Conservation (phyloP, 1,140 invertebrate species). For the Drosophila sucinea region DNA sequence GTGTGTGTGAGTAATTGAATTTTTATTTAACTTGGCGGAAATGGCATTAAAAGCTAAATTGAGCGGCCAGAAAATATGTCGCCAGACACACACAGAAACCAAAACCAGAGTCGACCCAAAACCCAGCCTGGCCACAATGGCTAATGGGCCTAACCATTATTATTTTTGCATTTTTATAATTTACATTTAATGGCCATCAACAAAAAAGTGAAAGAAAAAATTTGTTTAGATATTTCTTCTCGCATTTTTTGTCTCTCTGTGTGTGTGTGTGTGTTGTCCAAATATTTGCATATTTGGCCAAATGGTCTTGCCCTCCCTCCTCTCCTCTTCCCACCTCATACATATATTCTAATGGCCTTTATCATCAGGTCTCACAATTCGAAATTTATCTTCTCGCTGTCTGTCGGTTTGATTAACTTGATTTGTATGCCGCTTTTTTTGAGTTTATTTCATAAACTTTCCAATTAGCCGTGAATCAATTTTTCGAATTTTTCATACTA, state of each 20-base stretch:
- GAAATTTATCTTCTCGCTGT: slow-evolving; percentile 1
- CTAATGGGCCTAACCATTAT: slow-evolving; percentile 45
- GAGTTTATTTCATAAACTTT: slow-evolving; percentile 60
- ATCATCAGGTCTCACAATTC: slow-evolving; percentile 9
- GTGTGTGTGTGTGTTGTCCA: slow-evolving; percentile 23
- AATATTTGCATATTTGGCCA: slow-evolving; percentile 73
- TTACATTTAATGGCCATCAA: slow-evolving; percentile 79
- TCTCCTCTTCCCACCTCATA: no score
- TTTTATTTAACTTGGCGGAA: slow-evolving; percentile 77
- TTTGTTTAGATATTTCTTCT: slow-evolving; percentile 16
- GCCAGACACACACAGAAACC: slow-evolving; percentile 16
- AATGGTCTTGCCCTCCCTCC: slow-evolving; percentile 21
- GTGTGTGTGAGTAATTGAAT: slow-evolving; percentile 69
- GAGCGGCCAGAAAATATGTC: slow-evolving; percentile 62
- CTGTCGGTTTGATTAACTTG: slow-evolving; percentile 32
- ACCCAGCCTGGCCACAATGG: slow-evolving; percentile 22
- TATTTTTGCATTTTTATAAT: slow-evolving; percentile 63
- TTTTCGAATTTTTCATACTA: slow-evolving; percentile 47
- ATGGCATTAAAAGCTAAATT: slow-evolving; percentile 80
- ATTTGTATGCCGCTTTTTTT: background rate
- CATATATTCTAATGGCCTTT: slow-evolving; percentile 46
- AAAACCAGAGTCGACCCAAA: slow-evolving; percentile 11
- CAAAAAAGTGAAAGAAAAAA: slow-evolving; percentile 61
- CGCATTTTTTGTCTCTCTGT: background rate
- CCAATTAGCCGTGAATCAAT: slow-evolving; percentile 67